Evolutionary conservation across 2,888 invertebrate genomes (phyloP), one percentile per base, ranked within the genome.

Genomic region (Beris chalybata): DNA sequence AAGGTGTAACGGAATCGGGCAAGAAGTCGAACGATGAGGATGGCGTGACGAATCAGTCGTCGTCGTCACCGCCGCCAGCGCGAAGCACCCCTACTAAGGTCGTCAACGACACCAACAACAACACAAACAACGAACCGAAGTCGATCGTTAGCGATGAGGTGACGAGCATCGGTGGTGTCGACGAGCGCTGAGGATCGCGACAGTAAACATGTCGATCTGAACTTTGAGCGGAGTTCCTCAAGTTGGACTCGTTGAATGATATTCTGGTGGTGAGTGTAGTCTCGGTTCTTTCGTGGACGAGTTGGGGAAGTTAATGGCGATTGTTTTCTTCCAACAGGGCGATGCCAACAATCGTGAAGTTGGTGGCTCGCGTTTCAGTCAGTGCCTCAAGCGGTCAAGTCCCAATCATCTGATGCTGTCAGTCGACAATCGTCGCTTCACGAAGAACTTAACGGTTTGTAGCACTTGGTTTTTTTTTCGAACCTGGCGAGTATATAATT

Each of bases 171-270:
- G 64, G 47, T 5, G n/a, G 4, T 9, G 44, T 2, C 4, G 7
- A 38, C 38, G 44, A 50, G 31, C 4, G 31, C 52, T 30, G 48
- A 31, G 9, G 61, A 47, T 43, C 61, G 56, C 7, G 59, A 54
- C 15, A 45, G 44, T 32, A 56, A 65, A 32, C 47, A 83, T 12
- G 78, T 82, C 11, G 84, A 88, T 73, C 92, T 93, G 77, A 92
- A 92, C 81, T 86, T 95, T 70, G 93, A 94, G n/a, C n/a, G 74
- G 92, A 92, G 71, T 91, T 94, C 76, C 86, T 95, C 71, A 91
- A 92, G 75, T 86, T 89, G 73, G 93, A 93, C 75, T 83, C 86
- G 68, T 86, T 93, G 74, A 89, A 90, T 53, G 89, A 89, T 59
- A 83, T 90, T 58, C 82, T 91, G 31, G 85, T 89, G 72, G 91